These are phyloP conservation scores for Anthophora plumipes DNA, from an alignment of 2,888 invertebrate genomes.

Conservation along the genomic window DNA sequence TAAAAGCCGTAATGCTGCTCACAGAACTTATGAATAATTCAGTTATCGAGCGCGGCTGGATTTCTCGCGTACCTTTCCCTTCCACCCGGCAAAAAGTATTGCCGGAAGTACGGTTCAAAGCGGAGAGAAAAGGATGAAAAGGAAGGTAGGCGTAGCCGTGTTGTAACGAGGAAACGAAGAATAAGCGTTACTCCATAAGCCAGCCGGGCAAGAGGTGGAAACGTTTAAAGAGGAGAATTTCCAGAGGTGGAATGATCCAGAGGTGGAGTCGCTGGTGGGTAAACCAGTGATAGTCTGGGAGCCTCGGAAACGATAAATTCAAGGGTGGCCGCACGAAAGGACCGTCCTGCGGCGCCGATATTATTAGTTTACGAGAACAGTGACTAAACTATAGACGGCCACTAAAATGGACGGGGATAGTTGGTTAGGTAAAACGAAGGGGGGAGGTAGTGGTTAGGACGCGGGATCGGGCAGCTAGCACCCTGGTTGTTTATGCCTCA, in stretches of 20 bases:
- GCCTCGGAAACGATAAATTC: slow-evolving; percentile 72
- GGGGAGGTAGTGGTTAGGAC: slow-evolving; percentile 59
- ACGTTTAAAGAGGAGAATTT: slow-evolving; percentile 40
- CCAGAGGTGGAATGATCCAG: slow-evolving; percentile 42
- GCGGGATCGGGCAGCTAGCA: slow-evolving; percentile 63
- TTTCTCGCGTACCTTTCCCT: slow-evolving; percentile 19
- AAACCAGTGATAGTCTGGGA: slow-evolving; percentile 30
- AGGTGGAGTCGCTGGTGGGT: slow-evolving; percentile 35
- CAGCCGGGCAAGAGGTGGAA: slow-evolving; percentile 7
- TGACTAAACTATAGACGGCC: slow-evolving; percentile 76
- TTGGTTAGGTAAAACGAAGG: slow-evolving; percentile 46
- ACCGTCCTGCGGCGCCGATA: slow-evolving; percentile 72
- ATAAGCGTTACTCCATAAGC: neutral
- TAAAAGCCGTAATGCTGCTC: slow-evolving; percentile 34
- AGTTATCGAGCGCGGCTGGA: slow-evolving; percentile 45
- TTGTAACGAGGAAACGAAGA: slow-evolving; percentile 6
- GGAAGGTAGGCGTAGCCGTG: neutral
- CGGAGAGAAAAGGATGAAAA: neutral
- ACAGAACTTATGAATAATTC: slow-evolving; percentile 53
- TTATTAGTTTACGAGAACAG: slow-evolving; percentile 78
- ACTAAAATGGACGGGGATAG: slow-evolving; percentile 71
- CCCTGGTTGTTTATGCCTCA: slow-evolving; percentile 79
- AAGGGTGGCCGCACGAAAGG: slow-evolving; percentile 72
- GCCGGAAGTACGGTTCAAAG: slow-evolving; percentile 35
- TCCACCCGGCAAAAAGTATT: slow-evolving; percentile 29